phyloP scores from a whole-genome alignment of 2,113 vertebrate genomes.

The Notechis scutatus region DNA sequence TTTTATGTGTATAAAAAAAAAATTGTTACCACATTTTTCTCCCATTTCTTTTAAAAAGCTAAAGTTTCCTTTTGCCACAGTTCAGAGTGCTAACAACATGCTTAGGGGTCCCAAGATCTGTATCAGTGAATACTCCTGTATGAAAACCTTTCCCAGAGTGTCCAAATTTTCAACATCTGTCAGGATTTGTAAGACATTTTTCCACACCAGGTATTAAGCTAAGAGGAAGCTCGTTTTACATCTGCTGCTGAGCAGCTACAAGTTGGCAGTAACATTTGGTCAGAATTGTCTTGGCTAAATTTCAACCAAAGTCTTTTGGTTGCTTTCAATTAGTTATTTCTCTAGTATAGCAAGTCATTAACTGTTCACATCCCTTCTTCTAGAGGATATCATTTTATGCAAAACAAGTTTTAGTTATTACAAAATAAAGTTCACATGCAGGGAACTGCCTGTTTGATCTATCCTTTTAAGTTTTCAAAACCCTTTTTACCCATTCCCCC shows the following conservation, averaged over 20 bases:
- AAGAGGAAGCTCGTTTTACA: conserved; percentile 1
- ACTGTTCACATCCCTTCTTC: background rate
- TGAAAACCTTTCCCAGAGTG: background rate
- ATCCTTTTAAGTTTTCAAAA: background rate
- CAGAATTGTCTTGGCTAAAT: background rate
- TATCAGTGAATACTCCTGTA: background rate
- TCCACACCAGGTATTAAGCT: conserved; percentile 8
- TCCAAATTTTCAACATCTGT: background rate
- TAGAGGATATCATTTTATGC: background rate
- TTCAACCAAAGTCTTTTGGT: background rate
- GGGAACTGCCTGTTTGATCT: background rate
- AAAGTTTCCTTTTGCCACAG: background rate
- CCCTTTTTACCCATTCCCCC: background rate
- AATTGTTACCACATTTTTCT: background rate
- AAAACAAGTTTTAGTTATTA: conserved; percentile 12
- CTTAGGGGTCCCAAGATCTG: background rate
- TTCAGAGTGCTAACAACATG: background rate
- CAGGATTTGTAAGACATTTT: background rate
- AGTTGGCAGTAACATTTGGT: background rate
- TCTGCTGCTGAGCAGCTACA: conserved; percentile 1
- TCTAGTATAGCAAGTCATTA: background rate
- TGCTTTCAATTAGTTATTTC: conserved; percentile 5
- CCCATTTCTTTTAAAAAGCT: background rate
- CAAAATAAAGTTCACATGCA: background rate
- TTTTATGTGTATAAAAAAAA: background rate